Base-by-base conservation (phyloP, 2,797 vertebrate species). In the Lacerta bilineata region DNA sequence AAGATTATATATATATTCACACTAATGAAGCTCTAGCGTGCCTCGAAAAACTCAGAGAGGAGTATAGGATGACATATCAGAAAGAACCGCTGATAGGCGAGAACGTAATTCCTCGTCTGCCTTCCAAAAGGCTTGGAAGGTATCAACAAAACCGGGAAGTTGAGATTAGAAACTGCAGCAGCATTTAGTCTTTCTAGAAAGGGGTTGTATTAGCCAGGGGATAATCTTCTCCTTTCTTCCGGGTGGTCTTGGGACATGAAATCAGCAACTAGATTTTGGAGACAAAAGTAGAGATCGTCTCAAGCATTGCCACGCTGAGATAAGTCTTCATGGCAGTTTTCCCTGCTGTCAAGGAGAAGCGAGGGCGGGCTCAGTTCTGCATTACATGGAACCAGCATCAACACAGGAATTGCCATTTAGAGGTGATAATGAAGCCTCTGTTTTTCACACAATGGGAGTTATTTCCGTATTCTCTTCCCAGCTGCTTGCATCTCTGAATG, bases 1-100 rank as follows among this genome's bases (percentile, higher is more conserved):
- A 90, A 29, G 61, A 91, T 91, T 50, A 91, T 91, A 90, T 84
- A 91, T 92, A 91, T 93, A 94, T 90, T 86, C 1, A 93, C 8
- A 9, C 15, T 86, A 90, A 87, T 84, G 90, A 94, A 95, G 74
- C 43, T 94, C 27, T 90, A 87, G 85, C 3, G 74, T 84, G 68
- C 43, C 79, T 91, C 74, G 94, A 89, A 64, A 61, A 94, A 91
- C 81, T 82, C 68, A 80, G 59, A 93, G 76, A 93, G 61, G 27
- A 91, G 55, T 87, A 76, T 92, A 76, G 50, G 89, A 93, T 82
- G 41, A 71, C 66, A 46, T 84, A 80, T 39, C 39, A 83, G 36
- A 90, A 94, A 92, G 82, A 13, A 43, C 20, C 91, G 25, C n/a
- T 90, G 86, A 91, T 89, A 93, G 3, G 33, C 80, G 2, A 87